phyloP scores from a whole-genome alignment of 2,113 vertebrate genomes.

The Callorhinus ursinus region DNA sequence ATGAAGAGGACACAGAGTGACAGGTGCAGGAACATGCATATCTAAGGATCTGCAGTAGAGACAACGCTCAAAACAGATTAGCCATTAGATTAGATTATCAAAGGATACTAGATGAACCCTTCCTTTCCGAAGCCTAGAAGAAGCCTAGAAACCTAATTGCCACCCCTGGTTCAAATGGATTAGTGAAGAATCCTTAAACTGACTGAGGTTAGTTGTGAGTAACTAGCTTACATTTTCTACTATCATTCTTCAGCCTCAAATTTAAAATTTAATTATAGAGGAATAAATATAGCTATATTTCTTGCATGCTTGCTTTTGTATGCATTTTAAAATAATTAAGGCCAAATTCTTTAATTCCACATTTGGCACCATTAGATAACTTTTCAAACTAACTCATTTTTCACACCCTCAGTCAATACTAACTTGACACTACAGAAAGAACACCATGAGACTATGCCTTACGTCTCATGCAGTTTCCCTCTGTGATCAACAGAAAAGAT shows the following conservation, averaged over 20 bases:
- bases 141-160: background rate
- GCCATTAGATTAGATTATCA: background rate
- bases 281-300: background rate
- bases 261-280: background rate
- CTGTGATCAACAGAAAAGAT: slow-evolving; percentile 22
- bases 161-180: background rate
- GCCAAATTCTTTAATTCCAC: background rate
- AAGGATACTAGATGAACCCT: background rate
- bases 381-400: background rate
- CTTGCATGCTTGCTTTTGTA: background rate
- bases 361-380: background rate
- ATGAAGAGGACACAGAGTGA: background rate
- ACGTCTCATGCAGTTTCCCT: background rate
- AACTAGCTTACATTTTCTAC: background rate
- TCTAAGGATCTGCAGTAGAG: background rate
- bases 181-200: background rate
- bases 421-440: background rate
- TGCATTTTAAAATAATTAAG: background rate
- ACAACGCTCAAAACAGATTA: background rate
- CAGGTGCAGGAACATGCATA: background rate
- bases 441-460: background rate
- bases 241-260: background rate
- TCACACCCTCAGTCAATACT: background rate
- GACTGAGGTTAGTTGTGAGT: background rate
- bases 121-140: background rate